phyloP scores from a whole-genome alignment of 1,140 invertebrate genomes.

The Homarus americanus region DNA sequence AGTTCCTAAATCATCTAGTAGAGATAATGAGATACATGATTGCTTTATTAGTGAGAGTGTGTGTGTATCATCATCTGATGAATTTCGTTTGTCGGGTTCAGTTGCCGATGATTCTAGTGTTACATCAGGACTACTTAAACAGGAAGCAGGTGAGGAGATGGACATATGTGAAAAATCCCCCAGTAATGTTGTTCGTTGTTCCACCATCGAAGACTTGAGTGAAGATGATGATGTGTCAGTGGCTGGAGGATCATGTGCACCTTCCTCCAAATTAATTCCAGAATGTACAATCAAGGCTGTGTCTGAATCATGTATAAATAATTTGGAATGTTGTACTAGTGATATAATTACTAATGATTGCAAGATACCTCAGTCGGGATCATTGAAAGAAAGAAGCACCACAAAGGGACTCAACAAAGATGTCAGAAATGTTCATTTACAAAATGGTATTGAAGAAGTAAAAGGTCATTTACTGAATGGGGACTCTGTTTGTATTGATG shows the following conservation, averaged over 20 bases:
- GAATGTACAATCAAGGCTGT: slow-evolving; percentile 54
- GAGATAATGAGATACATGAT: neutral
- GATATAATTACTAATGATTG: neutral
- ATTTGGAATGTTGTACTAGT: slow-evolving; percentile 14
- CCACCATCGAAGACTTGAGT: slow-evolving; percentile 1
- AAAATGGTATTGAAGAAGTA: neutral
- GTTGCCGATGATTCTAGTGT: neutral
- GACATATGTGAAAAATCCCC: neutral
- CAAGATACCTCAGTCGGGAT: neutral
- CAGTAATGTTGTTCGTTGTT: neutral
- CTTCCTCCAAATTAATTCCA: slow-evolving; percentile 7
- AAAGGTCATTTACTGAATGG: neutral
- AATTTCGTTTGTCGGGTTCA: neutral
- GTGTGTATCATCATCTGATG: neutral
- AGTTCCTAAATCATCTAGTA: slow-evolving; percentile 36
- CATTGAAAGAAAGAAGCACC: neutral
- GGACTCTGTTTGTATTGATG: neutral
- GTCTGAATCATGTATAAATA: slow-evolving; percentile 35
- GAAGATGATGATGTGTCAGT: slow-evolving; percentile 6
- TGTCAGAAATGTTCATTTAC: neutral
- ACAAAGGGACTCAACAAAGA: neutral
- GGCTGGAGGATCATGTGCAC: neutral
- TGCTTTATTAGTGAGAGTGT: neutral
- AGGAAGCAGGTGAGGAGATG: neutral
- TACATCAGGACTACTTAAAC: neutral